Percentiles rank a stretch among this genome's conserved stretches.
These are phyloP conservation scores for Julus scandinavius DNA, from an alignment of 2,888 invertebrate genomes.

Conservation along the genomic window DNA sequence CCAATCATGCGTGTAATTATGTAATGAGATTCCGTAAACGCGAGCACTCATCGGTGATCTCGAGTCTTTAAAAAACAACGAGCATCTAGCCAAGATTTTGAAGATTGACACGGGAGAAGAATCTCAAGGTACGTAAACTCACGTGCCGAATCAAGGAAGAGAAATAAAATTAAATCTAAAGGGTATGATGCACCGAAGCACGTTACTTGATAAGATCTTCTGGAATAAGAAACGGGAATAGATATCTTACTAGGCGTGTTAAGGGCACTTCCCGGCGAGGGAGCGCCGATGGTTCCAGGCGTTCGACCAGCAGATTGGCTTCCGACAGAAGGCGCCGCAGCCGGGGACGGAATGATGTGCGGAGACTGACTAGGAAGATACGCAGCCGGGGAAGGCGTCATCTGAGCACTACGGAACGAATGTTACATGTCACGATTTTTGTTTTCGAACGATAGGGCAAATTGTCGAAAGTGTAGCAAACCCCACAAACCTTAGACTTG, in stretches of 20 bases:
- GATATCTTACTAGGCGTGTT: slow-evolving; percentile 74
- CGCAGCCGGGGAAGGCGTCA: slow-evolving; percentile 56
- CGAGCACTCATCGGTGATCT: too few species aligned
- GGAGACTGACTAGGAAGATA: slow-evolving; percentile 60
- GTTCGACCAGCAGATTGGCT: slow-evolving; percentile 53
- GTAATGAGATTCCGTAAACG: too few species aligned
- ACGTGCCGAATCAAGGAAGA: too few species aligned
- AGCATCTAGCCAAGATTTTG: too few species aligned
- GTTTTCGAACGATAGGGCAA: neutral
- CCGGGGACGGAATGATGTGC: slow-evolving; percentile 61
- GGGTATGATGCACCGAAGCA: too few species aligned
- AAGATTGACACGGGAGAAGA: too few species aligned
- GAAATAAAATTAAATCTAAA: too few species aligned
- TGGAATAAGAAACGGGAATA: neutral
- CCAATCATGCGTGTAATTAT: too few species aligned
- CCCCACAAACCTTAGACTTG: neutral
- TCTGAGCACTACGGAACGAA: slow-evolving; percentile 48
- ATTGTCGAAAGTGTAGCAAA: neutral
- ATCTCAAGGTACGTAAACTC: too few species aligned
- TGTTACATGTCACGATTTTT: neutral
- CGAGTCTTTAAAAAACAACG: too few species aligned
- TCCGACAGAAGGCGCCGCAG: slow-evolving; percentile 49
- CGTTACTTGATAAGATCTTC: too few species aligned
- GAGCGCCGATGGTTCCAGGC: slow-evolving; percentile 66
- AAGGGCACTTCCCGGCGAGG: slow-evolving; percentile 82